phyloP scores from a whole-genome alignment of 2,888 invertebrate genomes.

The Nephrotoma appendiculata region DNA sequence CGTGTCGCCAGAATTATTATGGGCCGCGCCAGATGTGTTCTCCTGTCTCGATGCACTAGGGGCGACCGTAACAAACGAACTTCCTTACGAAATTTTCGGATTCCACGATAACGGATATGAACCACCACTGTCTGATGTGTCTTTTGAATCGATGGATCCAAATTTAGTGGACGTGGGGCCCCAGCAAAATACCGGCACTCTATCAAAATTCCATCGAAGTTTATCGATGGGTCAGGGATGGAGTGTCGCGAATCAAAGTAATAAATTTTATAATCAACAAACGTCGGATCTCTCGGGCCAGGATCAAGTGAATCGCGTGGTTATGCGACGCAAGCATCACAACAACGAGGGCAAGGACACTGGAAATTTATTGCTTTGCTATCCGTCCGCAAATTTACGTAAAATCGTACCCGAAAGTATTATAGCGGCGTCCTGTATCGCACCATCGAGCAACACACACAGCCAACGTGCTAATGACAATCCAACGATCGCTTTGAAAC shows the following conservation, averaged over 20 bases:
- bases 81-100: constrained; percentile 32
- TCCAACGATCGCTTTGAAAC: not conserved
- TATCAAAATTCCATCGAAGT: constrained; percentile 57
- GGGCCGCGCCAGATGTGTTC: constrained; percentile 31
- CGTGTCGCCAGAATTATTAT: constrained; percentile 27
- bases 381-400: constrained; percentile 77
- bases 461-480: constrained; percentile 18
- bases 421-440: constrained; percentile 25
- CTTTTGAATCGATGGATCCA: constrained; percentile 31
- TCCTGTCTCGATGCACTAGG: constrained; percentile 31
- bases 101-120: constrained; percentile 29
- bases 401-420: constrained; percentile 57
- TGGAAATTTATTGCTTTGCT: constrained; percentile 49
- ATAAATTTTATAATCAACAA: constrained; percentile 3
- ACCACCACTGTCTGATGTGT: constrained; percentile 32
- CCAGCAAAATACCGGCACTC: constrained; percentile 17
- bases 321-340: constrained; percentile 51
- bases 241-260: constrained; percentile 14
- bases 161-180: constrained; percentile 27
- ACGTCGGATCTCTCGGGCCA: not conserved
- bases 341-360: constrained; percentile 41
- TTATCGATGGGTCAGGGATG: constrained; percentile 68
- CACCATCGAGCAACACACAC: constrained; percentile 21
- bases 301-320: constrained; percentile 17
- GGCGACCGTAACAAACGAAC: constrained; percentile 25